These are phyloP conservation scores for Gastracanthus pulcherrimus DNA, from an alignment of 2,888 invertebrate genomes.

Conservation along the genomic window DNA sequence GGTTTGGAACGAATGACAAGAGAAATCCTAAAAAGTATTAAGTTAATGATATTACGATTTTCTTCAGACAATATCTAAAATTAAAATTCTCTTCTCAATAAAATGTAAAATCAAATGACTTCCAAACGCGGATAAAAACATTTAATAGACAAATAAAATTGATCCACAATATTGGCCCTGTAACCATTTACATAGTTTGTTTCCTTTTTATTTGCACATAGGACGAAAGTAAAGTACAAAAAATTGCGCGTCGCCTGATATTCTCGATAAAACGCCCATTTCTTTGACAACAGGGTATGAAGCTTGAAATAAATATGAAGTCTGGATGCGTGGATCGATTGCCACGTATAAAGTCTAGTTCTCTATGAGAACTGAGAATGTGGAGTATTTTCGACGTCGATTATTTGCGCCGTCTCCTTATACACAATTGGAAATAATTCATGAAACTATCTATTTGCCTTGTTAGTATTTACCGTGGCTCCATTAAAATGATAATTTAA, in stretches of 20 bases:
- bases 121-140: background rate
- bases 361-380: slow-evolving; percentile 14
- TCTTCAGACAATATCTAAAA: background rate
- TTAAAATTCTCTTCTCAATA: background rate
- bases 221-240: background rate
- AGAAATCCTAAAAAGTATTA: slow-evolving; percentile 19
- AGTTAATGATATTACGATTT: slow-evolving; percentile 1
- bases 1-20: background rate
- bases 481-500: background rate
- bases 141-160: background rate
- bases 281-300: background rate
- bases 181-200: background rate
- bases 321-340: background rate
- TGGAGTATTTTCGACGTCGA: background rate
- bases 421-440: slow-evolving; percentile 15
- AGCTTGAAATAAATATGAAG: background rate
- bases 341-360: background rate
- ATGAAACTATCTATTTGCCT: background rate
- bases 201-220: background rate
- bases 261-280: background rate
- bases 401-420: background rate
- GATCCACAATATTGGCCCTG: background rate
- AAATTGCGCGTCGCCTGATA: background rate
- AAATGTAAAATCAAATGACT: background rate
- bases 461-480: too few relatives aligned